Conservation (phyloP, 2,113 vertebrate genomes). For the Apaloderma vittatum region DNA sequence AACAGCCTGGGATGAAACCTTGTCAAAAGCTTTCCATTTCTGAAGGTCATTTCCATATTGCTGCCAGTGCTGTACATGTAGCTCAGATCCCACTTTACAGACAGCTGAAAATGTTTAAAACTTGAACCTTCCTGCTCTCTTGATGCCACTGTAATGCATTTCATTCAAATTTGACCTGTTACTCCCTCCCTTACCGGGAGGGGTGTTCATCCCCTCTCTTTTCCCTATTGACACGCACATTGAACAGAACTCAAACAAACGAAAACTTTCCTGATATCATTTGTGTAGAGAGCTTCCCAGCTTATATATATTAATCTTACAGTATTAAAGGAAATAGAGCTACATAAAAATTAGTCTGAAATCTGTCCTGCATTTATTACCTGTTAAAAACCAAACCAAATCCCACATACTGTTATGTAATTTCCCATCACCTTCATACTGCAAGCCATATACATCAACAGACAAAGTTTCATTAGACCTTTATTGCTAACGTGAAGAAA, state of each 20-base stretch:
- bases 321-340: not conserved
- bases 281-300: not conserved
- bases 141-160: not conserved
- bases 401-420: not conserved
- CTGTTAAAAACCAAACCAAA: conserved; percentile 11
- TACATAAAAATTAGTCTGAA: not conserved
- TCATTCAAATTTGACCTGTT: not conserved
- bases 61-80: not conserved
- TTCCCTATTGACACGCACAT: not conserved
- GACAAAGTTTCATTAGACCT: not conserved
- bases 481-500: conserved; percentile 23
- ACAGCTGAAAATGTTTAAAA: not conserved
- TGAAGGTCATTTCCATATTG: not conserved
- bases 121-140: not conserved
- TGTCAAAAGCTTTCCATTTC: not conserved
- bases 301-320: not conserved
- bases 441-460: not conserved
- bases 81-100: not conserved
- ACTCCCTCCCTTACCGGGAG: not conserved
- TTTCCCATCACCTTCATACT: not conserved
- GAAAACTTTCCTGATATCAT: not conserved
- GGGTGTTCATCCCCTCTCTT: not conserved
- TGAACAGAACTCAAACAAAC: not conserved
- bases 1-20: not conserved
- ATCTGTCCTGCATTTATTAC: conserved; percentile 9